Evolutionary conservation across 2,888 invertebrate genomes (phyloP), one percentile per base, ranked within the genome.

Genomic region (Aporophyla nigra): DNA sequence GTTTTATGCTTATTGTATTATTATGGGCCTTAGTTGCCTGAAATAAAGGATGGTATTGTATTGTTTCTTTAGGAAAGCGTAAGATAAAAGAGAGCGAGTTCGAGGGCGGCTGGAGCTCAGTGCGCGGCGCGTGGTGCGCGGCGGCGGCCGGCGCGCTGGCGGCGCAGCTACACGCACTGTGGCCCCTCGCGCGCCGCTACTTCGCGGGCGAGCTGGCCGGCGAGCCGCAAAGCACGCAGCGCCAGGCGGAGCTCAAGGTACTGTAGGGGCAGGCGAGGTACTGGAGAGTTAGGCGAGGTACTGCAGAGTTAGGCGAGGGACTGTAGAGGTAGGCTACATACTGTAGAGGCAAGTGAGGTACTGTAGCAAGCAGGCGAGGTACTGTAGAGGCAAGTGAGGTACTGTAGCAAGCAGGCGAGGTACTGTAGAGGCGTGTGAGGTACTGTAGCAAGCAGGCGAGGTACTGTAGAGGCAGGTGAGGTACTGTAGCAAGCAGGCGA

Each of bases 181-280:
- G 99, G 99, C 98, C 99, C 92, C 97, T 99, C 1, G 99, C 99
- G 0, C 98, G 99, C 90, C 98, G 99, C 58, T 99, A 99, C 97
- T 99, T 99, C 94, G 98, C 98, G 7, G 99, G 98, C 12, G 98
- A 99, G 91, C 95, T 99, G 74, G 97, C 98, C 88, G 98, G 98
- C 0, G 84, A 90, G 68, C 98, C 98, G 83, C 97, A 98, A 19
- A 98, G 98, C 91, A 94, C 97, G 4, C 97, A 98, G n/a, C 97
- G 98, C 71, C 98, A 98, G 78, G 97, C 97, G 0, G 97, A 98
- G 66, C 98, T 98, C 86, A 99, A 98, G 97, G 98, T 84, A 61
- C n/a, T 24, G 24, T 1, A 3, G 10, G 10, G 6, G 5, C 2
- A 14, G 24, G 5, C 6, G 10, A 5, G 1, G 16, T 16, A 49